These are phyloP conservation scores for Phortica variegata DNA, from an alignment of 1,140 invertebrate genomes.

Conservation along the genomic window DNA sequence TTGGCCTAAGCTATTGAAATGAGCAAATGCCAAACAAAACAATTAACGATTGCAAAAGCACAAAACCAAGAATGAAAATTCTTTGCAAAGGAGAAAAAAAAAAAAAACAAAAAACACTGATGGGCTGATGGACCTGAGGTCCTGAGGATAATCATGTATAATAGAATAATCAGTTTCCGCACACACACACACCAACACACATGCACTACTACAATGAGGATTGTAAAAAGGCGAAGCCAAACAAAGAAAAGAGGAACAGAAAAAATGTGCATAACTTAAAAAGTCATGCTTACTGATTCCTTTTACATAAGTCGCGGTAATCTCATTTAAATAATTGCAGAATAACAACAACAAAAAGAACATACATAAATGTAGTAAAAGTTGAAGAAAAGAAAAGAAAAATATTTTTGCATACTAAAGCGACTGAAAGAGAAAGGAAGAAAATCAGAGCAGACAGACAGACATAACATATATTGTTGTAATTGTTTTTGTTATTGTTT, in stretches of 20 bases:
- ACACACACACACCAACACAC: slow-evolving; percentile 23
- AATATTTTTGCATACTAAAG: background rate
- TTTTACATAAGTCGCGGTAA: slow-evolving; percentile 45
- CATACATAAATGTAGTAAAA: background rate
- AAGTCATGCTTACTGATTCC: slow-evolving; percentile 36
- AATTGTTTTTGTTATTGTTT: too few species aligned
- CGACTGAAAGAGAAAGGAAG: slow-evolving; percentile 12
- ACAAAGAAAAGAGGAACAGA: too few species aligned
- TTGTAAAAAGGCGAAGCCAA: too few species aligned
- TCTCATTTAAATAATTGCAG: slow-evolving; percentile 53
- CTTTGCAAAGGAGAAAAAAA: background rate
- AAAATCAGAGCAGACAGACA: slow-evolving; percentile 26
- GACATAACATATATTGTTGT: slow-evolving; percentile 3
- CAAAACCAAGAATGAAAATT: slow-evolving; percentile 2
- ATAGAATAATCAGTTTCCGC: background rate
- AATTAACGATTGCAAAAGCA: slow-evolving; percentile 13
- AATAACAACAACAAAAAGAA: slow-evolving; percentile 14
- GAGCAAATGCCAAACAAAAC: slow-evolving; percentile 16
- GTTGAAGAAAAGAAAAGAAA: too few species aligned
- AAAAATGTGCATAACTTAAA: too few species aligned
- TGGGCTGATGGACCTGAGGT: slow-evolving; percentile 5
- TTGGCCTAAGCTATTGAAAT: too few species aligned
- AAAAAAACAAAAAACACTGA: slow-evolving; percentile 7
- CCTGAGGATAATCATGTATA: background rate
- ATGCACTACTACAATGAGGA: too few species aligned